Conservation (phyloP, 2,888 invertebrate species). For the Conistra vaccinii region DNA sequence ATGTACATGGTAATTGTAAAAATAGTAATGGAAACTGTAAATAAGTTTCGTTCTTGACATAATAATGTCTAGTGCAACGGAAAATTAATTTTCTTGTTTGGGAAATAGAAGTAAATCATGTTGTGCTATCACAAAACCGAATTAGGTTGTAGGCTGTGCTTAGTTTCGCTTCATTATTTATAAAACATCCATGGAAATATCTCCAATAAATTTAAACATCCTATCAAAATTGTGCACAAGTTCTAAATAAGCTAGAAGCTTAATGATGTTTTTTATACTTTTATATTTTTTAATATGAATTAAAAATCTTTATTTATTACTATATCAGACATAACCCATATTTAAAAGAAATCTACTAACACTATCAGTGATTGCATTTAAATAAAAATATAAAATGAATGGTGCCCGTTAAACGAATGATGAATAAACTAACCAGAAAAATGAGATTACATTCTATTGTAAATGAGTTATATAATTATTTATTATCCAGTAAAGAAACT, state of each 20-base stretch:
- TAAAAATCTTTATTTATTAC: slow-evolving; percentile 41
- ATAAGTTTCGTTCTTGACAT: slow-evolving; percentile 21
- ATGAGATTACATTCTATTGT: slow-evolving; percentile 36
- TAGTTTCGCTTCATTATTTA: slow-evolving; percentile 56
- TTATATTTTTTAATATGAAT: slow-evolving; percentile 64
- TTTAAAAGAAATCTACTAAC: slow-evolving; percentile 56
- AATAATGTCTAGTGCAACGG: slow-evolving; percentile 30
- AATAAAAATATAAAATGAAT: slow-evolving; percentile 48
- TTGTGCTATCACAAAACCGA: slow-evolving; percentile 53
- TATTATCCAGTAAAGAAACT: slow-evolving; percentile 4
- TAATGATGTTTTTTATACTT: slow-evolving; percentile 63
- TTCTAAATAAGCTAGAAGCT: slow-evolving; percentile 33
- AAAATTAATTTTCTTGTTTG: slow-evolving; percentile 23
- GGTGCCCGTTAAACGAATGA: slow-evolving; percentile 56
- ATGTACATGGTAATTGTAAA: slow-evolving; percentile 55
- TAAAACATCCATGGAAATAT: slow-evolving; percentile 30
- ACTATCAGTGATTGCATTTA: slow-evolving; percentile 67
- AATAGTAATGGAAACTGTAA: slow-evolving; percentile 36
- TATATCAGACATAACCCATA: slow-evolving; percentile 32
- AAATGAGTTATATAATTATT: slow-evolving; percentile 20
- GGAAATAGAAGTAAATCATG: slow-evolving; percentile 31
- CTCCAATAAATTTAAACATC: slow-evolving; percentile 13
- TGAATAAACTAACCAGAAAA: slow-evolving; percentile 22
- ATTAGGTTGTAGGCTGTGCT: slow-evolving; percentile 64
- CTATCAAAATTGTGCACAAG: slow-evolving; percentile 43